A percentile compares a stretch with the other conserved stretches of the same genome.
Evolutionary conservation across 2,797 vertebrate species (phyloP).

Genomic region (Aplochiton taeniatus): DNA sequence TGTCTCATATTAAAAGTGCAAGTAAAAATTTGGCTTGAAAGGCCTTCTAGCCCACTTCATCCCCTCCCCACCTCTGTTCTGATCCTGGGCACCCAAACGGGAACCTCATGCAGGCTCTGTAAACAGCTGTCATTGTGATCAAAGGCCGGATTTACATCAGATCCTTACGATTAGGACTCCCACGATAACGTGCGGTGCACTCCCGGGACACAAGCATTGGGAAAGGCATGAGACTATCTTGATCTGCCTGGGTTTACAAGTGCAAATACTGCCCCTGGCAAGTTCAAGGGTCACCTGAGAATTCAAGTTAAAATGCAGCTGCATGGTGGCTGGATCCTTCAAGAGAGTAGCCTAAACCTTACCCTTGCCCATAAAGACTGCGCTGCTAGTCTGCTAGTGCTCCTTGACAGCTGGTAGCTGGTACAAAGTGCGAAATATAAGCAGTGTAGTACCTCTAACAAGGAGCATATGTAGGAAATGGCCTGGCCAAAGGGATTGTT

Average conservation of each 20-base stretch:
- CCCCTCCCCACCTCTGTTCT: conserved; percentile 21
- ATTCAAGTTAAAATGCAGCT: neutral
- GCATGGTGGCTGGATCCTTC: conserved; percentile 5
- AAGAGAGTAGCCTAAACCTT: neutral
- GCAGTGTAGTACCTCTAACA: conserved; percentile 15
- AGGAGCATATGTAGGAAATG: conserved; percentile 34
- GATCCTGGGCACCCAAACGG: conserved; percentile 7
- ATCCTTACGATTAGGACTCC: conserved; percentile 10
- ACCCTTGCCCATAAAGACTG: conserved; percentile 1
- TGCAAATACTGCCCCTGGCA: conserved; percentile 7
- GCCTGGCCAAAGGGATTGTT: conserved; percentile 23
- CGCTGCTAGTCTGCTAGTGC: neutral
- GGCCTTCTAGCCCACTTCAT: neutral
- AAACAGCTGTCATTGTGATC: conserved; percentile 53
- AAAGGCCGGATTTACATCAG: conserved; percentile 24
- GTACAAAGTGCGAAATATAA: conserved; percentile 3
- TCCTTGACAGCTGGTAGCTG: conserved; percentile 25
- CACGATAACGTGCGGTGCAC: neutral
- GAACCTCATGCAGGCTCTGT: conserved; percentile 38
- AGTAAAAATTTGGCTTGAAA: conserved; percentile 23
- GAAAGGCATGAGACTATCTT: conserved; percentile 4
- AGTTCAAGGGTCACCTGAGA: conserved; percentile 20
- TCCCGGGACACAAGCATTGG: conserved; percentile 5
- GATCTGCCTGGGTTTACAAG: conserved; percentile 10
- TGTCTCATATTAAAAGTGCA: too few relatives aligned